Evolutionary conservation across 2,888 invertebrate genomes (phyloP).

Genomic region (Macrosoma leucophasiata): DNA sequence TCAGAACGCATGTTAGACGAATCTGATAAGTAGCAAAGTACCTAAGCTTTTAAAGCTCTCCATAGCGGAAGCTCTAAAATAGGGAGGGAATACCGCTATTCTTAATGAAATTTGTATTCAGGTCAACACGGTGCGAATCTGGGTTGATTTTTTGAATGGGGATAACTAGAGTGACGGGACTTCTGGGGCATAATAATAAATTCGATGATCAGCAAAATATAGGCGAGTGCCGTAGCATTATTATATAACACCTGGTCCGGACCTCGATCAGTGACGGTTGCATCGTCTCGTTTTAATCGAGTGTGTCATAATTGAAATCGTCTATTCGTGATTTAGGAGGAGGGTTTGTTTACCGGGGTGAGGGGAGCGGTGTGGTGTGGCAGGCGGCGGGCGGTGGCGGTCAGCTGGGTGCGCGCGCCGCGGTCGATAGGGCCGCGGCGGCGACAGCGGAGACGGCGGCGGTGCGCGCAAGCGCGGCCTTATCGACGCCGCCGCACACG

Average conservation of each 20-base stretch:
- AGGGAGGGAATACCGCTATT: constrained; percentile 18
- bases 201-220: constrained; percentile 23
- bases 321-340: constrained; percentile 24
- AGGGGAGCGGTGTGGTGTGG: constrained; percentile 27
- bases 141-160: constrained; percentile 30
- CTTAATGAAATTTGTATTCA: constrained; percentile 49
- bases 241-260: constrained; percentile 49
- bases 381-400: constrained; percentile 29
- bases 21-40: not conserved
- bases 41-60: constrained; percentile 1
- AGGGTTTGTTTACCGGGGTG: constrained; percentile 57
- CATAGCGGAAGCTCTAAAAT: constrained; percentile 18
- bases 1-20: too few species aligned
- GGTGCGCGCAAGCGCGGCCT: constrained; percentile 56
- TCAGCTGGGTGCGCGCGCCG: constrained; percentile 59
- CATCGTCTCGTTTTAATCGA: constrained; percentile 36
- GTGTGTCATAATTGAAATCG: too few species aligned
- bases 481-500: too few species aligned
- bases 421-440: constrained; percentile 48
- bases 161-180: constrained; percentile 22
- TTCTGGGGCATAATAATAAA: constrained; percentile 18
- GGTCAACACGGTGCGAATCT: constrained; percentile 40
- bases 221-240: constrained; percentile 39
- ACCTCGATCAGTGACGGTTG: constrained; percentile 43
- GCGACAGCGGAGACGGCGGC: constrained; percentile 40